A percentile compares a stretch with the other conserved stretches of the same genome.
Evolutionary conservation across 2,888 invertebrate species (phyloP).

Genomic region (Leptinotarsa haldemani): DNA sequence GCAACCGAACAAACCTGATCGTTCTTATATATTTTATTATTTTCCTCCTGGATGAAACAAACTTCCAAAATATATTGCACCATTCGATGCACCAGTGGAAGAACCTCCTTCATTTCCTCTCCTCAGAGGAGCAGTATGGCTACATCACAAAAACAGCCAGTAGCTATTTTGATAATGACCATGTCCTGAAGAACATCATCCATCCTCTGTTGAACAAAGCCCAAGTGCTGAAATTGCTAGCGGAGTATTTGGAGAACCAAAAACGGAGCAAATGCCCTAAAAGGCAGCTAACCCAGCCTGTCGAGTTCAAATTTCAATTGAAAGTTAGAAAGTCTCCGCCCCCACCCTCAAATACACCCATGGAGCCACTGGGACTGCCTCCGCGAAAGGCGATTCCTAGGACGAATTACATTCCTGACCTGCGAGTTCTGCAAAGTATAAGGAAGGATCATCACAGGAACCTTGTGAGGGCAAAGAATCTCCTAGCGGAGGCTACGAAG

Average conservation of each 20-base stretch:
- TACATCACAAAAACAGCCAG: conserved; percentile 67
- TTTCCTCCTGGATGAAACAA: conserved; percentile 54
- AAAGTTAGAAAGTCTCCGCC: conserved; percentile 22
- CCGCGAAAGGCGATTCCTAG: conserved; percentile 42
- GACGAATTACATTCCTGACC: conserved; percentile 41
- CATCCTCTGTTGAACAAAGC: conserved; percentile 65
- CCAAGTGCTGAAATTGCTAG: conserved; percentile 42
- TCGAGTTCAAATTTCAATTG: conserved; percentile 44
- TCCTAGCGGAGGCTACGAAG: conserved; percentile 51
- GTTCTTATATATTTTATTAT: conserved; percentile 54
- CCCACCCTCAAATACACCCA: conserved; percentile 45
- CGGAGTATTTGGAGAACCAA: conserved; percentile 28
- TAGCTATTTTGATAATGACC: conserved; percentile 67
- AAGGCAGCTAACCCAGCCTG: conserved; percentile 50
- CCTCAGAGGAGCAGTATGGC: conserved; percentile 66
- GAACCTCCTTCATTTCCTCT: conserved; percentile 65
- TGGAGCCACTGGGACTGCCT: not conserved
- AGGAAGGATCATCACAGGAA: conserved; percentile 35
- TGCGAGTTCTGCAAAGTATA: conserved; percentile 42
- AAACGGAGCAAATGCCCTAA: conserved; percentile 37
- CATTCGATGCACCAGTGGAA: conserved; percentile 47
- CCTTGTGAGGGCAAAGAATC: conserved; percentile 50
- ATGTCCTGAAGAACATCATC: conserved; percentile 68
- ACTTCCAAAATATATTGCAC: conserved; percentile 47
- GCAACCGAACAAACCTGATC: conserved; percentile 48